These are phyloP conservation scores for Listronotus oregonensis DNA, from an alignment of 1,140 invertebrate species.

Conservation along the genomic window DNA sequence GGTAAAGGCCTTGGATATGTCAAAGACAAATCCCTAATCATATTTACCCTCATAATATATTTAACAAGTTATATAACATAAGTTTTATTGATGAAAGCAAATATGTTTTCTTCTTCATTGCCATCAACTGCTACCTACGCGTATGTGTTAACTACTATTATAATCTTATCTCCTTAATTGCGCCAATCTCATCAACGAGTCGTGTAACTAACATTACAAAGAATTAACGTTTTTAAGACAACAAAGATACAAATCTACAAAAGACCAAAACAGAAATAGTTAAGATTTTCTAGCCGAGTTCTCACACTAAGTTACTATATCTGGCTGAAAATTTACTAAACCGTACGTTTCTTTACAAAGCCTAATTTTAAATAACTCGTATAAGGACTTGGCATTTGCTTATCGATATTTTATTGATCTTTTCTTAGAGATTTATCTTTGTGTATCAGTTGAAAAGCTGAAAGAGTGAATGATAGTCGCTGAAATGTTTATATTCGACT, in stretches of 20 bases:
- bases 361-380: slow-evolving; percentile 25
- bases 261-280: slow-evolving; percentile 23
- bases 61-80: too few relatives aligned
- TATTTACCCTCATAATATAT: too few relatives aligned
- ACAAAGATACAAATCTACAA: slow-evolving; percentile 25
- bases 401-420: slow-evolving; percentile 33
- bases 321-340: slow-evolving; percentile 30
- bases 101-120: too few relatives aligned
- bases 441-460: slow-evolving; percentile 26
- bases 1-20: too few relatives aligned
- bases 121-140: too few relatives aligned
- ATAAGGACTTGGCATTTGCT: slow-evolving; percentile 32
- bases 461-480: slow-evolving; percentile 16
- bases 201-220: slow-evolving; percentile 18
- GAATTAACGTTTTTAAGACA: slow-evolving; percentile 32
- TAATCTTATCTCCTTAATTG: slow-evolving; percentile 4
- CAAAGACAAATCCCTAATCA: too few relatives aligned
- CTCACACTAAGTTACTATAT: slow-evolving; percentile 30
- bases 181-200: slow-evolving; percentile 7
- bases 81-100: too few relatives aligned
- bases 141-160: too few relatives aligned
- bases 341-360: slow-evolving; percentile 19
- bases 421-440: slow-evolving; percentile 26
- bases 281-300: slow-evolving; percentile 26
- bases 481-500: slow-evolving; percentile 29